Percentiles rank a stretch among this genome's conserved stretches.
Conservation (phyloP, 1,140 invertebrate species). For the Solenopsis invicta region DNA sequence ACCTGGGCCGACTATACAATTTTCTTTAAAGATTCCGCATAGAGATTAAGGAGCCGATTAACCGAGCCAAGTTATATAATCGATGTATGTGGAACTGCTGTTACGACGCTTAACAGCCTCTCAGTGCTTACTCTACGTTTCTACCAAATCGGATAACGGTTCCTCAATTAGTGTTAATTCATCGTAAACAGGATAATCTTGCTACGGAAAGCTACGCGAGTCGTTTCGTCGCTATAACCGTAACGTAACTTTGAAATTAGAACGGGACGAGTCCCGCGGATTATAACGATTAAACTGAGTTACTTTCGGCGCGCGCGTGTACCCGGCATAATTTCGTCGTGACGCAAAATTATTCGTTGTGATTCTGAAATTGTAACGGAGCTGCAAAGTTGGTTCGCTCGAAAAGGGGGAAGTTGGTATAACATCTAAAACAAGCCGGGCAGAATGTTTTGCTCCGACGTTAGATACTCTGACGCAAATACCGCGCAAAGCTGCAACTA, state of each 20-base stretch:
- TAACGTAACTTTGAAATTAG: slow-evolving; percentile 43
- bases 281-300: slow-evolving; percentile 55
- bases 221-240: slow-evolving; percentile 11
- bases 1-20: slow-evolving; percentile 40
- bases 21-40: slow-evolving; percentile 43
- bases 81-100: background rate
- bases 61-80: background rate
- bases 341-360: slow-evolving; percentile 56
- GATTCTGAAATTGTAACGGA: slow-evolving; percentile 59
- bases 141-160: slow-evolving; percentile 10
- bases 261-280: slow-evolving; percentile 36
- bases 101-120: background rate
- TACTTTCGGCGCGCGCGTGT: slow-evolving; percentile 43
- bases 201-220: slow-evolving; percentile 18
- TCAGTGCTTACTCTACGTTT: background rate
- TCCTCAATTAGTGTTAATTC: slow-evolving; percentile 30
- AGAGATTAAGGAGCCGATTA: slow-evolving; percentile 45
- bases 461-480: slow-evolving; percentile 56
- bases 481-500: slow-evolving; percentile 53
- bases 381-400: slow-evolving; percentile 35
- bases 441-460: slow-evolving; percentile 53
- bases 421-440: slow-evolving; percentile 56
- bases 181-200: slow-evolving; percentile 54
- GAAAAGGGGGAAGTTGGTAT: slow-evolving; percentile 26
- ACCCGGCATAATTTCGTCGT: slow-evolving; percentile 42